Conservation (phyloP, 2,797 vertebrate genomes). For the Tympanoctomys barrerae region DNA sequence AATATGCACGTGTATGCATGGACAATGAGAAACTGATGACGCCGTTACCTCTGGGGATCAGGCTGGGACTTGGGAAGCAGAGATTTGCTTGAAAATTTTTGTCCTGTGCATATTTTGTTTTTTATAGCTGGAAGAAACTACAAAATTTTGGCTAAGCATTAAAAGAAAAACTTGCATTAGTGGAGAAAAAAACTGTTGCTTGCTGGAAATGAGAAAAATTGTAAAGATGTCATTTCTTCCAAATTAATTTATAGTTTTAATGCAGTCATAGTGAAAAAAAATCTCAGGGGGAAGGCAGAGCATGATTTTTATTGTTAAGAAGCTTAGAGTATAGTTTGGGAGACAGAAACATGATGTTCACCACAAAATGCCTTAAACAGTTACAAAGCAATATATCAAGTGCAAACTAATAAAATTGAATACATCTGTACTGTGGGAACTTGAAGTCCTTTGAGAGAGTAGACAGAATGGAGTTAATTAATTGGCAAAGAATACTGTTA, state of each 20-base stretch:
- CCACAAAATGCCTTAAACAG: conserved; percentile 75
- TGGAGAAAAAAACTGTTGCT: conserved; percentile 63
- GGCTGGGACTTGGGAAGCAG: neutral
- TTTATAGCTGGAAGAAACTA: conserved; percentile 47
- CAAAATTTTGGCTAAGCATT: conserved; percentile 51
- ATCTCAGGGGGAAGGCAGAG: conserved; percentile 15
- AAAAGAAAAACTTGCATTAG: neutral
- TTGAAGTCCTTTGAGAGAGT: conserved; percentile 70
- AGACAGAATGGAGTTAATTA: conserved; percentile 76
- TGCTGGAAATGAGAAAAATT: conserved; percentile 67
- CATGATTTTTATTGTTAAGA: conserved; percentile 73
- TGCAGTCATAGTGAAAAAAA: conserved; percentile 47
- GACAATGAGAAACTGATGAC: neutral
- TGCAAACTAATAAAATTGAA: conserved; percentile 78
- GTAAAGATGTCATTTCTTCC: conserved; percentile 69
- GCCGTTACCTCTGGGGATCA: neutral
- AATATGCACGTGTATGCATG: neutral
- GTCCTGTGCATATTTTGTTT: conserved; percentile 4
- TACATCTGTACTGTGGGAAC: conserved; percentile 81
- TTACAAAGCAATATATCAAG: conserved; percentile 77
- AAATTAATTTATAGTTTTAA: conserved; percentile 76
- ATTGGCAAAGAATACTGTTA: conserved; percentile 58
- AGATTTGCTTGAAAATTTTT: conserved; percentile 4
- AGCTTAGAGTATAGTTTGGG: conserved; percentile 63
- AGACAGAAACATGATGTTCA: conserved; percentile 77